Conservation (phyloP, 2,797 vertebrate species). For the Lophius americanus region DNA sequence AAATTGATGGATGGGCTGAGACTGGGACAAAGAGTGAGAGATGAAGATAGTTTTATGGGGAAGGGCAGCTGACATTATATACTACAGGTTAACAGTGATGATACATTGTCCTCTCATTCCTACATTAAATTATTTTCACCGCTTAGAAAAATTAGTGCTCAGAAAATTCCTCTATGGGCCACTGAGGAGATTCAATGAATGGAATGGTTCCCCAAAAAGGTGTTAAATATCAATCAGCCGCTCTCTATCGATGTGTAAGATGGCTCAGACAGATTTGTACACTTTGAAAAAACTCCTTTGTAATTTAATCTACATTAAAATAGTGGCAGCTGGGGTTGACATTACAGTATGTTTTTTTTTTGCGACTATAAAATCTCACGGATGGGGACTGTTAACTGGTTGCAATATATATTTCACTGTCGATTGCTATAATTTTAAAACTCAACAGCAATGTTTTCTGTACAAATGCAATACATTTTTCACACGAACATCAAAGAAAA, state of each 20-base stretch:
- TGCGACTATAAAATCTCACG: no score
- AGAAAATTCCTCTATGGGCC: not conserved
- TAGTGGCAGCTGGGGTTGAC: no score
- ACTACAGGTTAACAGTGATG: not conserved
- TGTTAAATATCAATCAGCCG: not conserved
- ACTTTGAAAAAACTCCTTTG: no score
- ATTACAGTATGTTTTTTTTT: no score
- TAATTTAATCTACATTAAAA: no score
- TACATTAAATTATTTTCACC: not conserved
- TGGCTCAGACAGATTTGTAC: not conserved
- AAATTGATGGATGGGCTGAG: not conserved
- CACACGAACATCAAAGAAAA: no score
- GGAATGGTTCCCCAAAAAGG: not conserved
- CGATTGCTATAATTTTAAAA: no score
- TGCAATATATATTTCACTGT: no score
- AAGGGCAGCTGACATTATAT: not conserved
- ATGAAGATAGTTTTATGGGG: not conserved
- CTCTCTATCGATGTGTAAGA: not conserved
- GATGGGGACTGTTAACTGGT: no score
- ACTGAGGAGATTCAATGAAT: conserved; percentile 2
- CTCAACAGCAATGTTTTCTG: no score
- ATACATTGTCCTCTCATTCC: not conserved
- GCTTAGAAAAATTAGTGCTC: not conserved
- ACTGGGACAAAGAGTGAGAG: not conserved
- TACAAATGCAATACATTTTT: no score